Evolutionary conservation across 2,797 vertebrate genomes (phyloP).

Genomic region (Danio albolineatus): DNA sequence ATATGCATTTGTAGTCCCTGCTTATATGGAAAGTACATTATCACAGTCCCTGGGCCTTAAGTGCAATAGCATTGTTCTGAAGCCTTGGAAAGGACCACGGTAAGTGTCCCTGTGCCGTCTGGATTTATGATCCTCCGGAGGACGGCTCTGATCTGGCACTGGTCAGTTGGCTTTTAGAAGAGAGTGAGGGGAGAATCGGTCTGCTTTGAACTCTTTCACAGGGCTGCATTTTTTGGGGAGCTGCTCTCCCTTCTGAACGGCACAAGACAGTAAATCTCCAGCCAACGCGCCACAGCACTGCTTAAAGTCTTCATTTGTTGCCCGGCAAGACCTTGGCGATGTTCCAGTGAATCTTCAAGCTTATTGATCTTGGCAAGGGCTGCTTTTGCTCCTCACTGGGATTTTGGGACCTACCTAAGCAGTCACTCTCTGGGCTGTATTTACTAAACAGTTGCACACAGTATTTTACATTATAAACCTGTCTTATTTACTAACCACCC

Average conservation of each 20-base stretch:
- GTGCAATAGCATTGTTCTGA: constrained; percentile 75
- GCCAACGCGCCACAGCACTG: constrained; percentile 64
- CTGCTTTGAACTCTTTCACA: constrained; percentile 78
- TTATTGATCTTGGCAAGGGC: constrained; percentile 68
- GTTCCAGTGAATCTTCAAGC: constrained; percentile 57
- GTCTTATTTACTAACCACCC: background rate
- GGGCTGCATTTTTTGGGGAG: constrained; percentile 67
- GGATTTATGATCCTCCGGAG: constrained; percentile 77
- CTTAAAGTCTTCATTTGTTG: constrained; percentile 74
- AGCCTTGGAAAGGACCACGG: constrained; percentile 55
- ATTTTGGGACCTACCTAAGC: constrained; percentile 64
- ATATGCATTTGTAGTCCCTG: constrained; percentile 69
- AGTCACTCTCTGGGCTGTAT: background rate
- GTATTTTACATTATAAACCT: background rate
- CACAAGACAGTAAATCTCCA: constrained; percentile 79
- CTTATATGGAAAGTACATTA: constrained; percentile 80
- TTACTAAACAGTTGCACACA: background rate
- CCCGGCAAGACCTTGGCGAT: constrained; percentile 57
- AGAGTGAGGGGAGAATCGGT: constrained; percentile 71
- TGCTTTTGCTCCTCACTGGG: constrained; percentile 65
- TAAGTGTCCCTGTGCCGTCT: constrained; percentile 74
- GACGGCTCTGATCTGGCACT: constrained; percentile 77
- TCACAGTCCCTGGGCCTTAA: constrained; percentile 66
- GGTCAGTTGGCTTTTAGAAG: constrained; percentile 78
- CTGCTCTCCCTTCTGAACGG: constrained; percentile 67